phyloP scores from a whole-genome alignment of 2,888 invertebrate species.

The Apamea epomidion region DNA sequence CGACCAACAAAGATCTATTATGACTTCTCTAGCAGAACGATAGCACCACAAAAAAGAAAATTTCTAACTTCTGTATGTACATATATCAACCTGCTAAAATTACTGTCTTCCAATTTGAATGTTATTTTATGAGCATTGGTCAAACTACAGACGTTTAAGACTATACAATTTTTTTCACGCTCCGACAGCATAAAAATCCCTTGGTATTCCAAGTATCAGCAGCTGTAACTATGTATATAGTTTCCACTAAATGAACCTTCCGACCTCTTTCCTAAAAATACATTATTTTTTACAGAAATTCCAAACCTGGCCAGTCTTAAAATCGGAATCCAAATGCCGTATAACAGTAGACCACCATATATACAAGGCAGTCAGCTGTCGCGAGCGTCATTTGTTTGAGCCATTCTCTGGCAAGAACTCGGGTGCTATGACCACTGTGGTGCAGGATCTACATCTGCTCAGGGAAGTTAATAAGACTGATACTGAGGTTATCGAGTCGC shows the following conservation, averaged over 20 bases:
- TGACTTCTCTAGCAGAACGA: too few relatives aligned
- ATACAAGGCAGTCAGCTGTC: slow-evolving; percentile 93
- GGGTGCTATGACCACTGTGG: slow-evolving; percentile 93
- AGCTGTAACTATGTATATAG: not conserved
- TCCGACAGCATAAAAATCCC: not conserved
- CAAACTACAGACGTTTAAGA: not conserved
- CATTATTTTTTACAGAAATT: slow-evolving; percentile 88
- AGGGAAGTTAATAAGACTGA: slow-evolving; percentile 89
- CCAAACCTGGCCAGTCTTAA: slow-evolving; percentile 93
- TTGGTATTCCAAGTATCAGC: not conserved
- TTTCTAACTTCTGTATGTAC: too few relatives aligned
- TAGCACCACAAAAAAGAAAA: too few relatives aligned
- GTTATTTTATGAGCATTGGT: not conserved
- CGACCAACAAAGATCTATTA: too few relatives aligned
- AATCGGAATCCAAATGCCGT: slow-evolving; percentile 93
- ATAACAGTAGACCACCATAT: slow-evolving; percentile 94
- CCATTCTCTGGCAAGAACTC: slow-evolving; percentile 94
- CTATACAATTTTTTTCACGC: not conserved
- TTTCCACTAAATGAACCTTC: not conserved
- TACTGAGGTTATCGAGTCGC: slow-evolving; percentile 82
- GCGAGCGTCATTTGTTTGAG: slow-evolving; percentile 93
- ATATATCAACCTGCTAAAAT: not conserved
- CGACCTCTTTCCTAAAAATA: not conserved
- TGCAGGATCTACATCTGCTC: slow-evolving; percentile 90
- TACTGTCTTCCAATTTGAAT: not conserved